Evolutionary conservation across 2,888 invertebrate species (phyloP).

Genomic region (Lithophane semibrunnea): DNA sequence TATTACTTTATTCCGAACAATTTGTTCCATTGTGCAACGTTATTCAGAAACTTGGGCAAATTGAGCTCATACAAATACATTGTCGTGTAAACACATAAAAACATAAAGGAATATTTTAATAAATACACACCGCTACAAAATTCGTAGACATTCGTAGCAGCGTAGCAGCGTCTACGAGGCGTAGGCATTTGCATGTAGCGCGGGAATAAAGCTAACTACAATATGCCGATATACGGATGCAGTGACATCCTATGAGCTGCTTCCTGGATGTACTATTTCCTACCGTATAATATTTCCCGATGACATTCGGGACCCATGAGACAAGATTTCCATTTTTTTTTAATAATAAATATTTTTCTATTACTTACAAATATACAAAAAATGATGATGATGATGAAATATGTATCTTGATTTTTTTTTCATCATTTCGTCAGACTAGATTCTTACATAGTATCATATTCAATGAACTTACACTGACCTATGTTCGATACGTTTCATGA

Average conservation of each 20-base stretch:
- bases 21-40: slow-evolving; percentile 55
- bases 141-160: slow-evolving; percentile 46
- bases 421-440: too few species aligned
- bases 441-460: background rate
- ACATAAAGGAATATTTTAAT: slow-evolving; percentile 50
- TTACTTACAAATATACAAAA: background rate
- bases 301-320: background rate
- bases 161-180: slow-evolving; percentile 49
- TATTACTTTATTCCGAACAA: slow-evolving; percentile 59
- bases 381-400: too few species aligned
- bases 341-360: too few species aligned
- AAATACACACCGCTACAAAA: slow-evolving; percentile 46
- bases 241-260: slow-evolving; percentile 22
- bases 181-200: slow-evolving; percentile 54
- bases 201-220: slow-evolving; percentile 54
- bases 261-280: slow-evolving; percentile 5
- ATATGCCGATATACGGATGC: slow-evolving; percentile 52
- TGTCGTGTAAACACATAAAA: slow-evolving; percentile 51
- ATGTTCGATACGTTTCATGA: background rate
- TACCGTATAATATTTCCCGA: background rate
- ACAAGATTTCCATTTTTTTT: background rate
- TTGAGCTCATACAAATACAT: slow-evolving; percentile 45
- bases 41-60: slow-evolving; percentile 59
- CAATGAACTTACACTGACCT: background rate
- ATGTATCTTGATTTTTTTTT: too few species aligned